Evolutionary conservation across 2,797 vertebrate genomes (phyloP).

Genomic region (Lacerta bilineata): DNA sequence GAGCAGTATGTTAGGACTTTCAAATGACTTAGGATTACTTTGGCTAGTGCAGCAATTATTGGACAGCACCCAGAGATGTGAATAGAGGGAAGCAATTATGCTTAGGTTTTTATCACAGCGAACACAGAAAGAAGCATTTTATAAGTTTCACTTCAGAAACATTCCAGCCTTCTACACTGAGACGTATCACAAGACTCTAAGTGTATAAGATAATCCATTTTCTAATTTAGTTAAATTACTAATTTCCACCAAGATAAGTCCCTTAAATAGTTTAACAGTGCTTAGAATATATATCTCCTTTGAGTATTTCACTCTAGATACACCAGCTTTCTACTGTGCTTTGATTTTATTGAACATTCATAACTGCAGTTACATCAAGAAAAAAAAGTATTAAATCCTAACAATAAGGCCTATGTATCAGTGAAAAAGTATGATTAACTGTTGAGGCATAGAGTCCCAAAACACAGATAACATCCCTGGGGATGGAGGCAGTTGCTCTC

Average conservation of each 20-base stretch:
- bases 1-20: constrained; percentile 83
- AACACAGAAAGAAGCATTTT: constrained; percentile 71
- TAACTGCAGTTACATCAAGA: constrained; percentile 72
- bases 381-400: constrained; percentile 74
- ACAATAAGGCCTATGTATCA: constrained; percentile 73
- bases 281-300: constrained; percentile 75
- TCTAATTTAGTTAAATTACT: constrained; percentile 81
- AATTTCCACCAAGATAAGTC: constrained; percentile 76
- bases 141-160: constrained; percentile 55
- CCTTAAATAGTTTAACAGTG: constrained; percentile 74
- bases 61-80: constrained; percentile 91
- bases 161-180: constrained; percentile 67
- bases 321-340: constrained; percentile 70
- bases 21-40: constrained; percentile 86
- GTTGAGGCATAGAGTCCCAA: constrained; percentile 61
- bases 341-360: constrained; percentile 78
- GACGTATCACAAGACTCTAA: constrained; percentile 67
- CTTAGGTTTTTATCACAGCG: constrained; percentile 86
- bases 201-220: constrained; percentile 73
- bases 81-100: constrained; percentile 93
- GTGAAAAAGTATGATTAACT: constrained; percentile 73
- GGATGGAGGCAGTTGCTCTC: constrained; percentile 59
- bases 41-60: constrained; percentile 90
- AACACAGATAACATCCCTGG: constrained; percentile 61
- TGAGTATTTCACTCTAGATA: constrained; percentile 72